Percentiles rank a stretch among this genome's conserved stretches.
Evolutionary conservation across 1,140 invertebrate genomes (phyloP).

Genomic region (Panagrolaimus sp.): DNA sequence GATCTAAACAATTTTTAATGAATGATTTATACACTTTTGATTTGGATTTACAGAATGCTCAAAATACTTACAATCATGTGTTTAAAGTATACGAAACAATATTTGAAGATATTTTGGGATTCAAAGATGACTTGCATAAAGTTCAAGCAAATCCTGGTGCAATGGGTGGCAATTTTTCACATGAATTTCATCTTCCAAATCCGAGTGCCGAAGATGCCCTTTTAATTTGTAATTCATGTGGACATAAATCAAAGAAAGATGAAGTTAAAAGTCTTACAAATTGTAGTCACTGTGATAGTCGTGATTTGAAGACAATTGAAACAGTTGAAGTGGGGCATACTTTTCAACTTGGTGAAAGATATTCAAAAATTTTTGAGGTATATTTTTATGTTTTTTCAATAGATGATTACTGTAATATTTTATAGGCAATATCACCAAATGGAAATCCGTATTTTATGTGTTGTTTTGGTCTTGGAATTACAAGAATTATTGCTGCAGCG

Average conservation of each 20-base stretch:
- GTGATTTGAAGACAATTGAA: constrained; percentile 15
- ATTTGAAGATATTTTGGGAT: constrained; percentile 28
- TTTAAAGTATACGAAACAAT: constrained; percentile 26
- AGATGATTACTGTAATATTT: not conserved
- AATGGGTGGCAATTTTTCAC: constrained; percentile 75
- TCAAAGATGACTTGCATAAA: constrained; percentile 58
- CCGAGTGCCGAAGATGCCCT: constrained; percentile 73
- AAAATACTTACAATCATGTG: constrained; percentile 66
- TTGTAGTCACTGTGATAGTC: constrained; percentile 17
- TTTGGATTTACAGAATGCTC: constrained; percentile 60
- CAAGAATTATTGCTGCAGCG: constrained; percentile 72
- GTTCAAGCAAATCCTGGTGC: constrained; percentile 69
- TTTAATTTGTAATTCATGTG: constrained; percentile 68
- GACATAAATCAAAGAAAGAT: constrained; percentile 64
- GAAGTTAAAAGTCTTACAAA: constrained; percentile 44
- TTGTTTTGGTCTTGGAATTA: constrained; percentile 81
- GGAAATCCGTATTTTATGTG: constrained; percentile 66
- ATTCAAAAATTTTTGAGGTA: constrained; percentile 68
- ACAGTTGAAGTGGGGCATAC: constrained; percentile 73
- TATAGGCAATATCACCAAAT: not conserved
- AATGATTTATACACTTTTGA: constrained; percentile 90
- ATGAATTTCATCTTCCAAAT: constrained; percentile 75
- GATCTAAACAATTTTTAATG: constrained; percentile 82
- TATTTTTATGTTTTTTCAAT: not conserved
- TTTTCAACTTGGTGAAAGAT: constrained; percentile 75